Base-by-base conservation (phyloP, 1,140 invertebrate species). In the Amyelois transitella region DNA sequence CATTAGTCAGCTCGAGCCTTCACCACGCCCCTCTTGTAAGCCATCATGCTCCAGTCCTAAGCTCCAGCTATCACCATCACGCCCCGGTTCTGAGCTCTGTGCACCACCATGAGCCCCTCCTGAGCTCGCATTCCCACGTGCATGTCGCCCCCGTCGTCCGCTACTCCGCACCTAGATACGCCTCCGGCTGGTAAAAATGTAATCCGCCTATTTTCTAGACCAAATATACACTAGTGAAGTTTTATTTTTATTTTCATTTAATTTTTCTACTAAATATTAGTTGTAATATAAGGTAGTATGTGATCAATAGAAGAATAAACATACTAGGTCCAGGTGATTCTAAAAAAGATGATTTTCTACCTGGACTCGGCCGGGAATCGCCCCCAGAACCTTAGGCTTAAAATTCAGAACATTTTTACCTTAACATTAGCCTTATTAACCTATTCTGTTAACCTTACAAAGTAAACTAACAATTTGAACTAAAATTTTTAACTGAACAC, bases 171-270 rank as follows among this genome's bases (percentile, higher is more conserved):
- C 49, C 53, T 1, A 50, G 53, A 1, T 60, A 60, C 43, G 58
- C 48, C 50, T 32, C 58, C 12, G 58, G 52, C 0, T 60, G 51
- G 51, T 59, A 48, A 51, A 53, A 19, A 18, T 21, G 18, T 21
- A 10, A 45, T 45, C 19, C 19, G 4, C 20, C 18, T 48, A 21
- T 21, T 48, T 38, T 38, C 14, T 48, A 21, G 12, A 48, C 45
- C 45, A 48, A 48, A 48, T 48, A 48, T 21, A 38, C 8, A 1
- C 17, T 38, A 38, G 32, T 38, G 32, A 38, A 38, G n/a, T 38
- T n/a, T n/a, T 38, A 8, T 38, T 38, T 14, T 38, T 14, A 4
- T 8, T 38, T 38, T 12, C 12, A 14, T 38, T 38, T 2, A 38
- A 14, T 38, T 32, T 38, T 38, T 38, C 25, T 28, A 5, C n/a